Evolutionary conservation across 2,888 invertebrate genomes (phyloP).

Genomic region (Dolichomitus sp.): DNA sequence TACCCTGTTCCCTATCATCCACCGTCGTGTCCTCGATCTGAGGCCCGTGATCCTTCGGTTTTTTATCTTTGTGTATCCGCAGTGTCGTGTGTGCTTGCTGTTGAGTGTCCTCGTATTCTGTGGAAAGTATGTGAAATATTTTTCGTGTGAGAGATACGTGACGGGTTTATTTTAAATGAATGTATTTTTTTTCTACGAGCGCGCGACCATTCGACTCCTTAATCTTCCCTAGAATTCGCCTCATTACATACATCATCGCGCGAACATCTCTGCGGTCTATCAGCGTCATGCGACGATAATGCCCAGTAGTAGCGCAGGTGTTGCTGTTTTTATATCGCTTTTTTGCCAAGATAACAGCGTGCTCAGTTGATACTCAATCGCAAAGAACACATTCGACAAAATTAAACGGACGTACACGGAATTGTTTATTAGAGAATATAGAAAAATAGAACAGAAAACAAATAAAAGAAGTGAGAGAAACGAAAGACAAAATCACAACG

Average conservation of each 20-base stretch:
- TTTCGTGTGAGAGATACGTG: constrained; percentile 79
- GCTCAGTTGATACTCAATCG: constrained; percentile 71
- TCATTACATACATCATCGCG: constrained; percentile 52
- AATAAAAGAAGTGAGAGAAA: constrained; percentile 45
- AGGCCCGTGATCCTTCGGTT: constrained; percentile 78
- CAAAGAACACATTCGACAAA: constrained; percentile 65
- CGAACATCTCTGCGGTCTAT: constrained; percentile 64
- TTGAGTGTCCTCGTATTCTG: constrained; percentile 86
- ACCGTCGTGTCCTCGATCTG: constrained; percentile 80
- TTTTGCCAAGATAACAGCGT: constrained; percentile 73
- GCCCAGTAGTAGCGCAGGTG: constrained; percentile 69
- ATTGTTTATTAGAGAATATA: constrained; percentile 41
- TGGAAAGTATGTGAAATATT: constrained; percentile 85
- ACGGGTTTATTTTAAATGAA: constrained; percentile 41
- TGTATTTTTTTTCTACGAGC: constrained; percentile 47
- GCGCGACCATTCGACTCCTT: constrained; percentile 49
- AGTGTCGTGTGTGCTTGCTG: constrained; percentile 85
- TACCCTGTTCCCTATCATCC: constrained; percentile 82
- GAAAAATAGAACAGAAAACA: constrained; percentile 54
- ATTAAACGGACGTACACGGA: constrained; percentile 63
- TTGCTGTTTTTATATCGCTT: constrained; percentile 64
- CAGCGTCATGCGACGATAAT: constrained; percentile 76
- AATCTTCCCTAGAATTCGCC: constrained; percentile 10
- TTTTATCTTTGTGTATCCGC: constrained; percentile 83
- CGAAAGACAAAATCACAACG: constrained; percentile 62